Conservation (phyloP, 1,140 invertebrate species). For the Diachasma alloeum region DNA sequence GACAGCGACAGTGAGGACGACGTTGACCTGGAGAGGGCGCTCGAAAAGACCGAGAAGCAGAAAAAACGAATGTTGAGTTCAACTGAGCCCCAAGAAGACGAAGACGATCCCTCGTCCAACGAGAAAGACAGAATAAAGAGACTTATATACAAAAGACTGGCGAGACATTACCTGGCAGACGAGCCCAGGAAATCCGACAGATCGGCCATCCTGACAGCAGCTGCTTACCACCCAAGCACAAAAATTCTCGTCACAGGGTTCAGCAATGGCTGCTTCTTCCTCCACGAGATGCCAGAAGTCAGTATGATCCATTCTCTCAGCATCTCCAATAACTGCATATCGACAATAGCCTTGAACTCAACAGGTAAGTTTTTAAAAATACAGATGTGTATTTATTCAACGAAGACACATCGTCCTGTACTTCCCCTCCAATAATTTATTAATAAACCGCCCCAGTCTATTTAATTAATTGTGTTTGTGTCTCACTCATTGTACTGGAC, state of each 20-base stretch:
- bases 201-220: conserved; percentile 75
- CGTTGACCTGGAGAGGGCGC: conserved; percentile 55
- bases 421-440: no score
- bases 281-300: conserved; percentile 93
- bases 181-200: conserved; percentile 70
- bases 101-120: not conserved
- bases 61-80: conserved; percentile 41
- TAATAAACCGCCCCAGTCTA: no score
- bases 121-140: conserved; percentile 56
- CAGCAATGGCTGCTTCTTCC: conserved; percentile 83
- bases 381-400: no score
- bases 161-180: conserved; percentile 77
- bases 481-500: no score
- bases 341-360: conserved; percentile 81
- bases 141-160: conserved; percentile 74
- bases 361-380: no score
- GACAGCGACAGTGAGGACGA: conserved; percentile 63
- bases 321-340: conserved; percentile 83
- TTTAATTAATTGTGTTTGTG: no score
- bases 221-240: conserved; percentile 80
- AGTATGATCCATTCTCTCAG: conserved; percentile 90
- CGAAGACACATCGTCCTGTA: no score
- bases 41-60: conserved; percentile 49
- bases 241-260: conserved; percentile 80
- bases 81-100: conserved; percentile 17